Evolutionary conservation across 2,888 invertebrate genomes (phyloP).

Genomic region (Phymatocera aterrima): DNA sequence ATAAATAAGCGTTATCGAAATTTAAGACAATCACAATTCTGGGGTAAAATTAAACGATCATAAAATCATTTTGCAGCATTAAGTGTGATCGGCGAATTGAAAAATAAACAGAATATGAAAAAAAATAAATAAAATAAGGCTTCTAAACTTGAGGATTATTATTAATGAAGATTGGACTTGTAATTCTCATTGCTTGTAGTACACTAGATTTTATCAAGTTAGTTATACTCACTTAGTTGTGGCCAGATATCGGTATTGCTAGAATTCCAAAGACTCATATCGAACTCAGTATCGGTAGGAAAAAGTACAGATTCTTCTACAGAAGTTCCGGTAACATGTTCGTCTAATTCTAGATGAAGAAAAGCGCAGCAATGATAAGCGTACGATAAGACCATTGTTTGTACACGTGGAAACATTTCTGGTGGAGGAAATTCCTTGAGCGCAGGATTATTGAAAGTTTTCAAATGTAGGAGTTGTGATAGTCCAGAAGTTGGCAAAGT

Average conservation of each 20-base stretch:
- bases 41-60: neutral
- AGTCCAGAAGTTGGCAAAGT: slow-evolving; percentile 89
- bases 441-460: slow-evolving; percentile 94
- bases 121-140: slow-evolving; percentile 12
- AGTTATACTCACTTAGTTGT: slow-evolving; percentile 82
- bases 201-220: neutral
- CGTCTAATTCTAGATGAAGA: slow-evolving; percentile 77
- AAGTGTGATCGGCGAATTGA: slow-evolving; percentile 15
- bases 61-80: slow-evolving; percentile 40
- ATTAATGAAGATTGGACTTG: neutral
- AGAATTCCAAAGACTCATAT: slow-evolving; percentile 87
- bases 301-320: slow-evolving; percentile 82
- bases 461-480: slow-evolving; percentile 87
- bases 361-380: slow-evolving; percentile 98
- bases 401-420: slow-evolving; percentile 90
- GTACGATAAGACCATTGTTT: slow-evolving; percentile 91
- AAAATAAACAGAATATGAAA: neutral
- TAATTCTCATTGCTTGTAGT: neutral
- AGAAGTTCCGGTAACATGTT: slow-evolving; percentile 69
- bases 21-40: slow-evolving; percentile 4
- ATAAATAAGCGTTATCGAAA: neutral
- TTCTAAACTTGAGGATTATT: slow-evolving; percentile 35
- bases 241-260: slow-evolving; percentile 90
- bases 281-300: slow-evolving; percentile 83
- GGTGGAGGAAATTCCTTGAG: slow-evolving; percentile 92